Evolutionary conservation across 1,140 invertebrate genomes (phyloP), one percentile per base, ranked within the genome.

Genomic region (Eulimnadia texana): DNA sequence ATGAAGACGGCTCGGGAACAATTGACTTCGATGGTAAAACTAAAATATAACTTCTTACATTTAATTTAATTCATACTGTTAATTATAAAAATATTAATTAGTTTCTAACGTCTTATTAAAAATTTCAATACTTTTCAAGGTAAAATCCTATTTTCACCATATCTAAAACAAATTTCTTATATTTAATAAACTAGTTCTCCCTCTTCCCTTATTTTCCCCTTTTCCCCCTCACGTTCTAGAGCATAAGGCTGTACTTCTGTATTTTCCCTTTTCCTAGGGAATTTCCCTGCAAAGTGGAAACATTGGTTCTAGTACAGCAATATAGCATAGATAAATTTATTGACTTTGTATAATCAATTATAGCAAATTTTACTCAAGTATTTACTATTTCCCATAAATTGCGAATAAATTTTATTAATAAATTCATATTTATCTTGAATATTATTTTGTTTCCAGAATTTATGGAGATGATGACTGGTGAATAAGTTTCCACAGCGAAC

Each of bases 381-480:
- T 58, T n/a, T 47, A 11, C 19, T 51, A 49, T 25, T 13, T 20
- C 16, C 50, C n/a, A 10, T 23, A 55, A 52, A 60, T 22, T 25
- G 28, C 29, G 10, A 19, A 33, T 16, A 55, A 11, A 0, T 23
- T 50, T 47, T 56, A 42, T 25, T n/a, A 60, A 54, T 27, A 20
- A 11, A 27, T 42, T 55, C 13, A 27, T 61, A 22, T 59, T 42
- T 11, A 51, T 51, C 20, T 61, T 6, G 29, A 24, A 19, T 33
- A 42, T 63, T 42, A 55, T 65, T 76, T 70, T 67, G 60, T 58
- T 88, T 87, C 63, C 80, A 91, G 88, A 92, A 80, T 92, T 93
- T 77, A 91, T 93, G 88, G 89, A 91, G 73, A 92, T 93, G 89
- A 93, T 93, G 89, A 91, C 88, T 64, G 89, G 88, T 74, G 87